Evolutionary conservation across 35 echinoderm and acorn worm species (phyloP).

Genomic region (Holothuria glaberrima): DNA sequence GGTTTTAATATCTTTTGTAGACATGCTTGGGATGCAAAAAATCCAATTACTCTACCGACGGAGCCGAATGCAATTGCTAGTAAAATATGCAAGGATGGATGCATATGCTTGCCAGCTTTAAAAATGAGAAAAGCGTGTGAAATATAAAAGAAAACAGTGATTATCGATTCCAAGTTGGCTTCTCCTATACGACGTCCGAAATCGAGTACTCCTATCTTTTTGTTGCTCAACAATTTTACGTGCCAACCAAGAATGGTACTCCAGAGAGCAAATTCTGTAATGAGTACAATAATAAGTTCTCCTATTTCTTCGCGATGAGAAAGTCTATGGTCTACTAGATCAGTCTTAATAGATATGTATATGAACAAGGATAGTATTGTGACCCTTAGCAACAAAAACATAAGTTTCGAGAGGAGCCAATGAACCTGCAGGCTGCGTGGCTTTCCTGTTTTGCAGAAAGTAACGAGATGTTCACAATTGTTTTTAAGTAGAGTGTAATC

Average conservation of each 20-base stretch:
- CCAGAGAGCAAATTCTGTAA: neutral
- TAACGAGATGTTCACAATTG: slow-evolving; percentile 45
- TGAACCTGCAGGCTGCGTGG: neutral
- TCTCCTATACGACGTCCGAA: slow-evolving; percentile 2
- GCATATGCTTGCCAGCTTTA: too few species aligned
- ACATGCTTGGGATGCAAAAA: too few species aligned
- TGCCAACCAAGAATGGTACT: neutral
- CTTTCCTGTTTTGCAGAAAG: slow-evolving; percentile 36
- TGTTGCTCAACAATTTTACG: neutral
- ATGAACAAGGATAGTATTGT: neutral
- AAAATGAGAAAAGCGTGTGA: neutral
- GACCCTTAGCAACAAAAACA: neutral
- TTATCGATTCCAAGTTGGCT: neutral
- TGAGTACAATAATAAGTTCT: neutral
- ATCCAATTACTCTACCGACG: too few species aligned
- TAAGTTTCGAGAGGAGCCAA: neutral
- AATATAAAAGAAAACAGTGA: neutral
- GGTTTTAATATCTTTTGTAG: too few species aligned
- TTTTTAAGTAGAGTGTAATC: neutral
- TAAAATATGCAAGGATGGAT: too few species aligned
- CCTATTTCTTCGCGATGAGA: neutral
- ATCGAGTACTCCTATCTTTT: neutral
- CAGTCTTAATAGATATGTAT: neutral
- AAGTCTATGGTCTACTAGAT: neutral
- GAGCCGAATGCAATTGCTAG: too few species aligned